These are phyloP conservation scores for Alethe castanea DNA, from an alignment of 2,113 vertebrate genomes.

Conservation along the genomic window DNA sequence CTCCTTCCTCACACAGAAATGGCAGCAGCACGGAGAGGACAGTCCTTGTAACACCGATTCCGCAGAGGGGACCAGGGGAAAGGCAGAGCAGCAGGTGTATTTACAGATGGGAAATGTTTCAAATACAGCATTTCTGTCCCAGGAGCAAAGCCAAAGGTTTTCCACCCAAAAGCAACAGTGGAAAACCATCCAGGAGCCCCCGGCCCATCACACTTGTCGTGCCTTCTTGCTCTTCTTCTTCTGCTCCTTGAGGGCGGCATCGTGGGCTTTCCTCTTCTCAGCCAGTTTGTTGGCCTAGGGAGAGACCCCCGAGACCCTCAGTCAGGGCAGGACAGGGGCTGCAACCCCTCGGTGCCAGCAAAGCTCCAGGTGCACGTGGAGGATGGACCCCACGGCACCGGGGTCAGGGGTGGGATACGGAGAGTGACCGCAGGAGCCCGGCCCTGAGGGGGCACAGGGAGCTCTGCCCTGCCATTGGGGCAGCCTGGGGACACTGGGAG, in stretches of 20 bases:
- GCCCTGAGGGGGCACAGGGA: fast-evolving
- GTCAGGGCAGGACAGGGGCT: background rate
- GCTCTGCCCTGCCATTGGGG: background rate
- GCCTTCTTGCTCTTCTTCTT: constrained; percentile 82
- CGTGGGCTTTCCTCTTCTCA: constrained; percentile 90
- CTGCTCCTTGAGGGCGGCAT: constrained; percentile 77
- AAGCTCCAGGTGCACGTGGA: fast-evolving
- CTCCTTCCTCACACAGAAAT: background rate
- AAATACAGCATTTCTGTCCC: background rate
- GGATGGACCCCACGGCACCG: fast-evolving
- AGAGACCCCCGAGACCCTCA: background rate
- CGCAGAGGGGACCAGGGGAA: fast-evolving
- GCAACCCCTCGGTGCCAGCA: fast-evolving
- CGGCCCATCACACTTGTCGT: background rate
- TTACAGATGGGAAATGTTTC: background rate
- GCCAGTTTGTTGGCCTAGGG: constrained; percentile 91
- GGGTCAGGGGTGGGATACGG: background rate
- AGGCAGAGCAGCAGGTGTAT: background rate
- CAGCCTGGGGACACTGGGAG: background rate
- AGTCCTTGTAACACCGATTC: fast-evolving
- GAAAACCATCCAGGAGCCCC: background rate
- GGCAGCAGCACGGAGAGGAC: background rate
- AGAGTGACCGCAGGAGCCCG: fast-evolving
- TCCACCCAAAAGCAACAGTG: fast-evolving
- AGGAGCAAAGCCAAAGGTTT: background rate